phyloP scores from a whole-genome alignment of 2,797 vertebrate species.

The Danio albolineatus region DNA sequence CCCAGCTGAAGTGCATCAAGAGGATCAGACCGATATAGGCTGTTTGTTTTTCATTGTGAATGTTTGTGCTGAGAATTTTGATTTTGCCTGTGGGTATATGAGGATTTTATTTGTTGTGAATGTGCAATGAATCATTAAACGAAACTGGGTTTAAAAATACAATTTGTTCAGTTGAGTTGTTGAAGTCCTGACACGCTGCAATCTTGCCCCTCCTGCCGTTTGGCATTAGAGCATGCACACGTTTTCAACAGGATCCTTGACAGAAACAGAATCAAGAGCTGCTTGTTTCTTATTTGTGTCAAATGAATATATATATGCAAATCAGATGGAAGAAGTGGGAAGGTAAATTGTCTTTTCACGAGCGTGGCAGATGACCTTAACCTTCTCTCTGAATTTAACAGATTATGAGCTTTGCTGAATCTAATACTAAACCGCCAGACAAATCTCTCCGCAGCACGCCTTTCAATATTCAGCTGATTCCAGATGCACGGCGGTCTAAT shows the following conservation, averaged over 20 bases:
- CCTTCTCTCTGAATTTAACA: constrained; percentile 29
- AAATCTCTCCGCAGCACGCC: constrained; percentile 19
- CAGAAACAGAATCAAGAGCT: neutral
- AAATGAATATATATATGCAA: constrained; percentile 38
- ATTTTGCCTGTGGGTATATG: constrained; percentile 71
- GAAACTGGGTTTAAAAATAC: constrained; percentile 65
- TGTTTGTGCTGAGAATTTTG: constrained; percentile 69
- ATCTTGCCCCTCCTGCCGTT: neutral
- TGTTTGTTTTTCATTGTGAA: constrained; percentile 74
- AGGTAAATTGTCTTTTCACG: constrained; percentile 17
- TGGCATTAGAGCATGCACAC: neutral
- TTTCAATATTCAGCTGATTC: constrained; percentile 22
- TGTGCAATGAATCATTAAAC: constrained; percentile 81
- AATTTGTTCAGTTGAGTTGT: constrained; percentile 47
- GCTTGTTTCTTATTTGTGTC: constrained; percentile 30
- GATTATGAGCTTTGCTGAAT: constrained; percentile 52
- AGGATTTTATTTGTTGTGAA: constrained; percentile 75
- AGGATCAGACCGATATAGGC: constrained; percentile 32
- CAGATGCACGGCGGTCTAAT: constrained; percentile 41
- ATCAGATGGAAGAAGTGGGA: constrained; percentile 25
- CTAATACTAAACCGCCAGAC: constrained; percentile 50
- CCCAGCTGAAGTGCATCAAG: constrained; percentile 24
- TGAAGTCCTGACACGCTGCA: constrained; percentile 38
- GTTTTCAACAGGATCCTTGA: constrained; percentile 7
- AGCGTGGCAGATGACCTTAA: constrained; percentile 28